Conservation (phyloP, 2,888 invertebrate species). For the Apocheima hispidaria region DNA sequence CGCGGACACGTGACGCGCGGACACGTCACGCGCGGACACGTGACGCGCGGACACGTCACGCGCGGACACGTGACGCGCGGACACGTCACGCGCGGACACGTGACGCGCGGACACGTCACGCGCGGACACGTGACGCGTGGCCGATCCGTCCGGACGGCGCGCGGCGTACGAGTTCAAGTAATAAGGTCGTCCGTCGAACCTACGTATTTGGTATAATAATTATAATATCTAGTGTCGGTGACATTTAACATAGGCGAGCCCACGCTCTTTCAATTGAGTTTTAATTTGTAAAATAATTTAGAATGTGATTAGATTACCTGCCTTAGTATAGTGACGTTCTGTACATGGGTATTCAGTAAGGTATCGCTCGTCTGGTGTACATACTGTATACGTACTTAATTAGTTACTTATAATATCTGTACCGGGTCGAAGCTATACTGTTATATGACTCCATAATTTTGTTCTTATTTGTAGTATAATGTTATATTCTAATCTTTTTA, state of each 20-base stretch:
- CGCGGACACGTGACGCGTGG: no score
- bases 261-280: not conserved
- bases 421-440: not conserved
- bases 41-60: no score
- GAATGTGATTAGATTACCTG: not conserved
- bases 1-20: no score
- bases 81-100: no score
- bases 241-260: no score
- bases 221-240: no score
- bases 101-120: no score
- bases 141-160: no score
- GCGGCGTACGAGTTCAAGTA: no score
- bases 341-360: not conserved
- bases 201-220: not conserved
- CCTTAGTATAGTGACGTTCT: not conserved
- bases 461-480: not conserved
- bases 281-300: not conserved
- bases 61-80: no score
- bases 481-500: conserved; percentile 2
- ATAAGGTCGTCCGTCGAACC: not conserved
- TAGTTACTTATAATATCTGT: not conserved
- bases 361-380: not conserved
- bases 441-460: not conserved
- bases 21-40: no score
- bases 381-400: not conserved